phyloP scores from a whole-genome alignment of 2,797 vertebrate genomes.

The Simalia tracyae region DNA sequence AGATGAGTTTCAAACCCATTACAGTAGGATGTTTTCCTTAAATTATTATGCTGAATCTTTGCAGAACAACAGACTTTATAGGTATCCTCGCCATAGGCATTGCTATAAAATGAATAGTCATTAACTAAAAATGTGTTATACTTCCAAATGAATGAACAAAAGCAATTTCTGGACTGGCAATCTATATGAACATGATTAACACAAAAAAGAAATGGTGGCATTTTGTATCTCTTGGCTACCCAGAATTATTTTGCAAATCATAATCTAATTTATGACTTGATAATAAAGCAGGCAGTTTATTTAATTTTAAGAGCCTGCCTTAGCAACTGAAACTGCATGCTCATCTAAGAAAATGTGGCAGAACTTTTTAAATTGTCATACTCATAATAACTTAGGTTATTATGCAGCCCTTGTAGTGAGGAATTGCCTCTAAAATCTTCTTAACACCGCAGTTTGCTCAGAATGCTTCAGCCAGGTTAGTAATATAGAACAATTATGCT shows the following conservation, averaged over 20 bases:
- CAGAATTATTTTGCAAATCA: conserved; percentile 1
- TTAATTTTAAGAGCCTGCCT: not conserved
- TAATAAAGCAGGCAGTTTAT: not conserved
- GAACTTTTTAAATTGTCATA: not conserved
- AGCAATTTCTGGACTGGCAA: not conserved
- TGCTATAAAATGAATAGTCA: conserved; percentile 19
- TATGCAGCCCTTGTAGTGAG: not conserved
- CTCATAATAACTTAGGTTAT: not conserved
- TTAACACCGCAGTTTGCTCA: not conserved
- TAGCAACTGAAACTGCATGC: not conserved
- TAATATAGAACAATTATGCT: not conserved
- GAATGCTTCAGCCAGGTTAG: not conserved
- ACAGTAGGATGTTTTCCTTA: conserved; percentile 45
- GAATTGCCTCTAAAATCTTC: not conserved
- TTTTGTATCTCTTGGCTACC: not conserved
- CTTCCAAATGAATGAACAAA: conserved; percentile 4
- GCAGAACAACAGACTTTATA: conserved; percentile 40
- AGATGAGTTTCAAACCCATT: conserved; percentile 62
- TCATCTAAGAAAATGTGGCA: not conserved
- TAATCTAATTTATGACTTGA: not conserved
- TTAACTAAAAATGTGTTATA: not conserved
- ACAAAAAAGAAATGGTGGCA: not conserved
- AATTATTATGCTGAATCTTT: conserved; percentile 31
- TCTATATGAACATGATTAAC: not conserved
- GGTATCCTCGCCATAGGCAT: conserved; percentile 18